Conservation (phyloP, 2,113 vertebrate genomes). For the Grammatotria lemairii region DNA sequence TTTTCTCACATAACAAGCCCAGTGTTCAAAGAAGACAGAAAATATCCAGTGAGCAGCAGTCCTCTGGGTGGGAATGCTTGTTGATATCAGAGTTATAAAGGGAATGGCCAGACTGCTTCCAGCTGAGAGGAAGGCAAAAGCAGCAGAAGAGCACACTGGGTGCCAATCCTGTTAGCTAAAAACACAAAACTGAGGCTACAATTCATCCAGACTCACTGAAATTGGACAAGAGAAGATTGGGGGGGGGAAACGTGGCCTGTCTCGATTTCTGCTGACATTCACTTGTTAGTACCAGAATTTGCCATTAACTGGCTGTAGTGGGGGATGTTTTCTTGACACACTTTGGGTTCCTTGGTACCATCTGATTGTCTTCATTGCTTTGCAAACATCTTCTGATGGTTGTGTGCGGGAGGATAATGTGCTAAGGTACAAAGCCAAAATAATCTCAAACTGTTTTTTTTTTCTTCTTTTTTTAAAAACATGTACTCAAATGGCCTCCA, state of each 20-base stretch:
- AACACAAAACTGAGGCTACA: not conserved
- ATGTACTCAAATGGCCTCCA: not conserved
- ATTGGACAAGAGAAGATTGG: not conserved
- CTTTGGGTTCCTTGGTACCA: not conserved
- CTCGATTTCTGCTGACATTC: not conserved
- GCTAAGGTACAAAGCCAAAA: not conserved
- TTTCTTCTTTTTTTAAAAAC: fast-evolving
- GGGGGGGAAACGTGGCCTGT: fast-evolving
- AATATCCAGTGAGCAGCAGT: not conserved
- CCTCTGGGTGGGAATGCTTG: not conserved
- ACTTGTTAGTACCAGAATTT: not conserved
- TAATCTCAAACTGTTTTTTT: not conserved
- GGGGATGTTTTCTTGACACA: not conserved
- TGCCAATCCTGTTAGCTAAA: not conserved
- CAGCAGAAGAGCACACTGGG: not conserved
- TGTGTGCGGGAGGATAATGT: not conserved
- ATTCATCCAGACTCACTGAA: not conserved
- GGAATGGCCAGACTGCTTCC: not conserved
- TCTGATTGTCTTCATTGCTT: not conserved
- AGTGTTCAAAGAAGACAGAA: not conserved
- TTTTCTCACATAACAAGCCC: not conserved
- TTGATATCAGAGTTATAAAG: fast-evolving
- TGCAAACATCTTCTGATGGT: not conserved
- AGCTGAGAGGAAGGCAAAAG: not conserved
- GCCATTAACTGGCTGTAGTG: not conserved